Base-by-base conservation (phyloP, 2,888 invertebrate species). In the Polyommatus iphigenia region DNA sequence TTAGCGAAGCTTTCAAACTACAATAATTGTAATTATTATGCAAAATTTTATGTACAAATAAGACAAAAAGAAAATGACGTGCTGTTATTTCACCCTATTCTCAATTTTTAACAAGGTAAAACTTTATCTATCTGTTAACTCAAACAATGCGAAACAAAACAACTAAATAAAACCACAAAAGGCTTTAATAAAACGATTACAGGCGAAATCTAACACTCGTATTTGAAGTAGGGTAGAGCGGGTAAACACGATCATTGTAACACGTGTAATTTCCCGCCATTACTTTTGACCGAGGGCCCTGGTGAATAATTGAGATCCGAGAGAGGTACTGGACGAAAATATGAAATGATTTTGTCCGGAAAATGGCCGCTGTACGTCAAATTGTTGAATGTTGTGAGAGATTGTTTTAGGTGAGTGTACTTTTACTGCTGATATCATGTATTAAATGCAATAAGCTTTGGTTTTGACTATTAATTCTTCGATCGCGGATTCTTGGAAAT, bases 221-320 rank as follows among this genome's bases (percentile, higher is more conserved):
- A 57, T 6, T 88, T 84, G 84, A 84, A 20, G 85, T 84, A 85
- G 86, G 81, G 81, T 81, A 85, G 87, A 90, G 84, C 84, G 87
- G 86, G 89, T 89, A 90, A 91, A 91, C 91, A 85, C 89, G 88
- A 91, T 90, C 90, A 91, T 92, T 89, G 91, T 91, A 87, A 90
- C 90, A 91, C 90, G 90, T 91, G 92, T 91, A 91, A 91, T 90
- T 89, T 89, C 87, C 85, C 87, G 86, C 87, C 91, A 90, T 93
- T 91, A 92, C 91, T 91, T 91, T 87, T 59, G 79, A 80, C 84
- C 83, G 82, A 80, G 80, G 83, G 81, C 85, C 84, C 86, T 84
- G 84, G 88, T 92, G 91, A 92, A 91, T 92, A 91, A 92, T 91
- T 91, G 89, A 91, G 89, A 87, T 85, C 84, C 84, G 82, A 82